These are phyloP conservation scores for Cerceris rybyensis DNA, from an alignment of 2,888 invertebrate genomes.

Conservation along the genomic window DNA sequence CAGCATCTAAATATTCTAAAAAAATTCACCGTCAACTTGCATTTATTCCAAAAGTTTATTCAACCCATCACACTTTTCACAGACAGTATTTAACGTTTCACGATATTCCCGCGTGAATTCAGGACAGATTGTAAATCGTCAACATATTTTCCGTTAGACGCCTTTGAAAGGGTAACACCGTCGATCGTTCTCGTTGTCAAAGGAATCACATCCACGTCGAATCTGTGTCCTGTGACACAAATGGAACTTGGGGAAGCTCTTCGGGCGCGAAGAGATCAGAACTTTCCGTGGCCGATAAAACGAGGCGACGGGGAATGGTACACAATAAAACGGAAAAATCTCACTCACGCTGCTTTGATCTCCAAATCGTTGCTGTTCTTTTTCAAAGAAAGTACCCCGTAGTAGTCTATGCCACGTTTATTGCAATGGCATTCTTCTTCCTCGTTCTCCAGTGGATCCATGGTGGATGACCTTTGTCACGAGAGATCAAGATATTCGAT, in stretches of 20 bases:
- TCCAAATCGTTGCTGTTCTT: slow-evolving; percentile 86
- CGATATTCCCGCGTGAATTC: neutral
- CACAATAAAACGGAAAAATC: slow-evolving; percentile 8
- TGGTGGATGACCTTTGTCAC: neutral
- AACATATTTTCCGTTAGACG: neutral
- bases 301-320: neutral
- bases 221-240: neutral
- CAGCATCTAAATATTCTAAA: too few species aligned
- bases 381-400: slow-evolving; percentile 88
- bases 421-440: slow-evolving; percentile 20
- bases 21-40: too few species aligned
- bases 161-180: neutral
- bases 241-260: slow-evolving; percentile 9
- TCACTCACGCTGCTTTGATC: slow-evolving; percentile 87
- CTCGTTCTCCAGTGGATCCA: neutral
- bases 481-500: neutral
- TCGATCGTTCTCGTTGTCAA: neutral
- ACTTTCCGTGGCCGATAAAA: slow-evolving; percentile 1
- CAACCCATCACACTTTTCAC: too few species aligned
- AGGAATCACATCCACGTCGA: neutral
- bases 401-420: slow-evolving; percentile 87
- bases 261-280: neutral
- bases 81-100: neutral
- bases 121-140: neutral
- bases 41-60: too few species aligned